A percentile compares a stretch with the other conserved stretches of the same genome.
Conservation (phyloP, 1,140 invertebrate species). For the Brachionus sp. region DNA sequence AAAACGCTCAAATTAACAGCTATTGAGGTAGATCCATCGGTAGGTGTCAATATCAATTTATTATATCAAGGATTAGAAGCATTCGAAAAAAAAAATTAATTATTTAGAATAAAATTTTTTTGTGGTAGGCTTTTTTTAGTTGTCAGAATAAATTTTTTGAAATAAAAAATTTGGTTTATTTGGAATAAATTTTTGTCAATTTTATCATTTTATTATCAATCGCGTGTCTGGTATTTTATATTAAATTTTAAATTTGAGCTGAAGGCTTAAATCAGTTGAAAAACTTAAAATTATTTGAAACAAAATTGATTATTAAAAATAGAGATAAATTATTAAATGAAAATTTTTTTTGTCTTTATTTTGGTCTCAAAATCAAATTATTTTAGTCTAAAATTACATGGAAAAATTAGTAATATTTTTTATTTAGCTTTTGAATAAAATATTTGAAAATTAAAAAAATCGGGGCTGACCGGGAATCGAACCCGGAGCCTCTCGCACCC, state of each 20-base stretch:
- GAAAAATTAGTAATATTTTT: no score
- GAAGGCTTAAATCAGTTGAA: no score
- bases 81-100: not conserved
- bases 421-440: no score
- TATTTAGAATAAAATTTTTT: not conserved
- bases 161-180: no score
- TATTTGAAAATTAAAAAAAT: no score
- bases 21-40: not conserved
- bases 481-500: not conserved
- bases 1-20: not conserved
- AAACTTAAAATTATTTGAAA: not conserved
- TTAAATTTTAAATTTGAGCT: no score
- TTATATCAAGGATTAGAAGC: not conserved
- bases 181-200: no score
- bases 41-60: not conserved
- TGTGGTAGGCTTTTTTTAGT: no score
- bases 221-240: no score
- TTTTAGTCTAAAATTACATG: not conserved
- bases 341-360: not conserved
- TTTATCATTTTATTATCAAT: no score
- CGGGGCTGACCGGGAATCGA: slow-evolving; percentile 15
- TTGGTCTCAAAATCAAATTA: not conserved
- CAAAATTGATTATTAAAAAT: not conserved
- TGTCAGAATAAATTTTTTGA: no score
- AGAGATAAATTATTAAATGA: not conserved